Base-by-base conservation (phyloP, 2,113 vertebrate species). In the Taurulus bubalis region DNA sequence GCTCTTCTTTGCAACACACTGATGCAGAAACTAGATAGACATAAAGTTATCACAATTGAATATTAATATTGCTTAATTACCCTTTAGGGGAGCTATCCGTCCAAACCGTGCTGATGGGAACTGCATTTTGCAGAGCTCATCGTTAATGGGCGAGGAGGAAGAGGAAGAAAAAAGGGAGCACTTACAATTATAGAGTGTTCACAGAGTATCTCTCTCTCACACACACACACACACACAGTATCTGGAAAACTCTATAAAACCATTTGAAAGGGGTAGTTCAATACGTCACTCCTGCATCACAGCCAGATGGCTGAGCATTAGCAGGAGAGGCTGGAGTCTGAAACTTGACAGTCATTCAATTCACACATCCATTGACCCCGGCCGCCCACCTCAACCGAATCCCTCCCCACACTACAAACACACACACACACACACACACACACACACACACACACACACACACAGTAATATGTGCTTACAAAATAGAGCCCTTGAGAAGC, bases 51-150 rank as follows among this genome's bases (percentile, higher is more conserved):
- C 87, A 80, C 85, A 83, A 87, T 69, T 88, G 85, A 89, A 89
- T 90, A 89, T 91, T 93, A 92, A 93, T 87, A 82, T 85, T 34
- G 53, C 75, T 76, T 90, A 90, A 94, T 92, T 91, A 89, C 89
- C 75, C 91, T 92, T 89, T 71, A 66, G 83, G 73, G 79, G 79
- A 80, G 89, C 88, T 84, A 89, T 89, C 81, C 58, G 81, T 55
- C 51, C 80, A 79, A 80, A 88, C 49, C 75, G 66, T 68, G 85
- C 68, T 79, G 85, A 78, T 80, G 83, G 85, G 77, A 80, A 79
- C 7, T 79, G 63, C 71, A 55, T 85, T 87, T 73, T 59, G 70
- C 66, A 45, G 79, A 88, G 86, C 86, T 81, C 66, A 66, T 76
- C 34, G 42, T 81, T 92, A 80, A 89, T 80, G 82, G 69, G 64